phyloP scores from a whole-genome alignment of 1,140 invertebrate genomes.

The Drosophila equinoxialis region DNA sequence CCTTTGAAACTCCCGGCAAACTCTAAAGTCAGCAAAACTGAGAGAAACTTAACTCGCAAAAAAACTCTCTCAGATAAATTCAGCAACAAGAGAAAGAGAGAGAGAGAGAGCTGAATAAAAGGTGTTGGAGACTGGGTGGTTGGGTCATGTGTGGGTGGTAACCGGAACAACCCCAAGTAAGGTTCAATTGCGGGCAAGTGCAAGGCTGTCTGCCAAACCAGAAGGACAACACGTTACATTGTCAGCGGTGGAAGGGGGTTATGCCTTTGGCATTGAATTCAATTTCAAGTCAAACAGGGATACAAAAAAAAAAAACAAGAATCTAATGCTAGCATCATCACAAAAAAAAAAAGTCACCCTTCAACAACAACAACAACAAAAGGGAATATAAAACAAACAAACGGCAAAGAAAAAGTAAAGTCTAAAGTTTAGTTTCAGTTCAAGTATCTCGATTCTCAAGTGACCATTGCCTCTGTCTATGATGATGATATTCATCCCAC shows the following conservation, averaged over 20 bases:
- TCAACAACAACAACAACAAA: too few species aligned
- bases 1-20: background rate
- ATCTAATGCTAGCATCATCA: constrained; percentile 63
- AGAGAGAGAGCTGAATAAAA: constrained; percentile 38
- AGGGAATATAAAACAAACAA: background rate
- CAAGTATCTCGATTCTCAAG: constrained; percentile 12
- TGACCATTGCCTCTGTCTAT: constrained; percentile 4
- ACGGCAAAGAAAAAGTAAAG: background rate
- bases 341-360: constrained; percentile 31
- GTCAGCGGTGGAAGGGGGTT: background rate
- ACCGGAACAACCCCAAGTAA: constrained; percentile 63
- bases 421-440: background rate
- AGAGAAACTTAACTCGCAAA: constrained; percentile 2
- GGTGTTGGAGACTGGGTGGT: constrained; percentile 8
- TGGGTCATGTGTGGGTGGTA: constrained; percentile 2
- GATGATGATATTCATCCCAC: background rate
- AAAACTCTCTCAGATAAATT: constrained; percentile 60
- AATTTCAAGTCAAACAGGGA: constrained; percentile 32
- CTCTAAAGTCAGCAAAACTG: constrained; percentile 6
- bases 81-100: constrained; percentile 34
- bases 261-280: constrained; percentile 27
- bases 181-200: constrained; percentile 73
- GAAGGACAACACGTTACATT: constrained; percentile 31
- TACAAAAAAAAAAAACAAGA: constrained; percentile 1
- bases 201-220: constrained; percentile 40